Conservation (phyloP, 1,140 invertebrate genomes). For the Leptopilina clavipes region DNA sequence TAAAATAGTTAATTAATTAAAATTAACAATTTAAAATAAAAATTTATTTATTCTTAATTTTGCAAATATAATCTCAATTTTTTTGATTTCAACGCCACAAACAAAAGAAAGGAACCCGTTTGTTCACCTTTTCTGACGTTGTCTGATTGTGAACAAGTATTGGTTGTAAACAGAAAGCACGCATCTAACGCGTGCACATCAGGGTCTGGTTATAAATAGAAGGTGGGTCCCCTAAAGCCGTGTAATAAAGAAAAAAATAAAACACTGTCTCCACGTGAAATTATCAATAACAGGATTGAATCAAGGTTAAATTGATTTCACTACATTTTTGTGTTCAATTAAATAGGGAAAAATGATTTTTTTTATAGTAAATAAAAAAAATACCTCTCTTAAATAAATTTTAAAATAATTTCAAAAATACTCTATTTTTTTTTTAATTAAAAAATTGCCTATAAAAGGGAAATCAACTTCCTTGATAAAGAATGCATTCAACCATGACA, state of each 20-base stretch:
- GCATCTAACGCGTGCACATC: slow-evolving; percentile 29
- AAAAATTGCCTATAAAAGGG: neutral
- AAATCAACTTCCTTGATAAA: neutral
- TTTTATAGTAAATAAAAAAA: too few relatives aligned
- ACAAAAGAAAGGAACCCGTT: neutral
- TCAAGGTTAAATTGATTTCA: slow-evolving; percentile 9
- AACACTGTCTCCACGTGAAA: neutral
- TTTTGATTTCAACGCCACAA: neutral
- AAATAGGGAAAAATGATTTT: too few relatives aligned
- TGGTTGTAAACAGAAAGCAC: slow-evolving; percentile 33
- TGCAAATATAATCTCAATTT: too few relatives aligned
- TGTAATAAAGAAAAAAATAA: slow-evolving; percentile 14
- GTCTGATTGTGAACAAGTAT: neutral
- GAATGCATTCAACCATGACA: slow-evolving; percentile 4
- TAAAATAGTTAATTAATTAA: too few relatives aligned
- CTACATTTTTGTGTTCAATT: neutral
- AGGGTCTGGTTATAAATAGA: slow-evolving; percentile 28
- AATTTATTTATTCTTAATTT: too few relatives aligned
- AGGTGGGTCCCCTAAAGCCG: slow-evolving; percentile 15
- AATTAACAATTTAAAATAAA: too few relatives aligned
- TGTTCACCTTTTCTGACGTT: slow-evolving; percentile 6
- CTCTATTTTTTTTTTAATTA: too few relatives aligned
- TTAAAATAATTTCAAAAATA: too few relatives aligned
- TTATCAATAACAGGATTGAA: slow-evolving; percentile 13
- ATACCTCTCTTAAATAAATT: too few relatives aligned